These are phyloP conservation scores for Tetramorium parvispinum DNA, from an alignment of 1,140 invertebrate genomes.

Conservation along the genomic window DNA sequence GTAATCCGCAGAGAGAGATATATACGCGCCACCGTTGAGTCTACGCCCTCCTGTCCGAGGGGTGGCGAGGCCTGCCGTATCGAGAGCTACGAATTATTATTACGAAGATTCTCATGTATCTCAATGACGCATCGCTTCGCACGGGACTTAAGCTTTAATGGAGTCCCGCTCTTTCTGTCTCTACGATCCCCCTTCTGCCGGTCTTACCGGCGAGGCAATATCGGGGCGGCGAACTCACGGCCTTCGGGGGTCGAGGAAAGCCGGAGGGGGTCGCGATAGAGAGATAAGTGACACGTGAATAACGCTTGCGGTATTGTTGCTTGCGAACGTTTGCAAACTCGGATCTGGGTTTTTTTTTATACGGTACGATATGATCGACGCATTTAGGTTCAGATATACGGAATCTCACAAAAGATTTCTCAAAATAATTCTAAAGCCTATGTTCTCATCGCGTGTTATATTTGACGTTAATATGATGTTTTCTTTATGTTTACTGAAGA, in stretches of 20 bases:
- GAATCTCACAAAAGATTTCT: background rate
- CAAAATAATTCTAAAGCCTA: background rate
- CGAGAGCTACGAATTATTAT: conserved; percentile 81
- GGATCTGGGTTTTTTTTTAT: background rate
- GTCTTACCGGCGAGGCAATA: background rate
- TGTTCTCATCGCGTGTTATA: no score
- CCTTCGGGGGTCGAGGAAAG: conserved; percentile 9
- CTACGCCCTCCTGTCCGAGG: background rate
- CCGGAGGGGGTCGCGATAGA: conserved; percentile 17
- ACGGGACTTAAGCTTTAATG: conserved; percentile 85
- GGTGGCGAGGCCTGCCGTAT: conserved; percentile 7
- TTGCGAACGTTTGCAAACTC: background rate
- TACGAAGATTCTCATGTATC: conserved; percentile 82
- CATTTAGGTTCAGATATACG: background rate
- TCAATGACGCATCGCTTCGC: conserved; percentile 84
- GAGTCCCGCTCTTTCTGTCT: conserved; percentile 69
- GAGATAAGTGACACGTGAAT: conserved; percentile 60
- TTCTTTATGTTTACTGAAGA: background rate
- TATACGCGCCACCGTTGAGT: conserved; percentile 41
- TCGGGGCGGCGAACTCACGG: background rate
- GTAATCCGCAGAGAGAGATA: conserved; percentile 81
- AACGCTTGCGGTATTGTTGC: background rate
- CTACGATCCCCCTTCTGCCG: background rate
- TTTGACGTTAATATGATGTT: no score
- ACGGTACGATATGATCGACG: background rate